Percentiles rank a stretch among this genome's conserved stretches.
Conservation (phyloP, 2,113 vertebrate species). For the Aegotheles bennettii region DNA sequence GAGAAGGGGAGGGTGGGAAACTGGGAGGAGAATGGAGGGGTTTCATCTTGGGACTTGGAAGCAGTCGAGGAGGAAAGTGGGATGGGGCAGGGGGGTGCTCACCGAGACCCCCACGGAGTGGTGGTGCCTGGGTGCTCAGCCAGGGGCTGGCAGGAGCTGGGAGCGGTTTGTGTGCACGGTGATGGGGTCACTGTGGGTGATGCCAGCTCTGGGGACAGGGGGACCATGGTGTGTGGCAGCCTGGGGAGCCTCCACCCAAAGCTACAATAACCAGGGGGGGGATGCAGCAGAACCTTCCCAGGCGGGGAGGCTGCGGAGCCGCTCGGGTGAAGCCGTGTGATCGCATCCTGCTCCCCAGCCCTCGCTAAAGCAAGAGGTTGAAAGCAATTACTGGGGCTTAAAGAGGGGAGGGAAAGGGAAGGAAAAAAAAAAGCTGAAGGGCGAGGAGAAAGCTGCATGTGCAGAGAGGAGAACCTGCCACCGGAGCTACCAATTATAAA, state of each 20-base stretch:
- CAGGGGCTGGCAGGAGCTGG: not conserved
- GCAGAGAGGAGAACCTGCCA: slow-evolving; percentile 76
- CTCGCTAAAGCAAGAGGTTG: slow-evolving; percentile 7
- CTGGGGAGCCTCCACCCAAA: not conserved
- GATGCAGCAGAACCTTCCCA: not conserved
- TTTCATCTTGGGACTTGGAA: not conserved
- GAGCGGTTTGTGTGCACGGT: accelerated
- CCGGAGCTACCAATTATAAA: slow-evolving; percentile 82
- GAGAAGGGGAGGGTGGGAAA: not conserved
- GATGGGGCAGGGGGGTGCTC: not conserved
- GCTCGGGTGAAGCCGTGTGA: not conserved
- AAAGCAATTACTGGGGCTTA: slow-evolving; percentile 78
- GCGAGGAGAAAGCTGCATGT: slow-evolving; percentile 13
- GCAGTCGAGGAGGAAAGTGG: accelerated
- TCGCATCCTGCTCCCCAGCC: not conserved
- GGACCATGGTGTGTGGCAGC: not conserved
- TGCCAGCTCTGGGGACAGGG: accelerated
- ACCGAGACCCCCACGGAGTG: accelerated
- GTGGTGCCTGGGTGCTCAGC: not conserved
- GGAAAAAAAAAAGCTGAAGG: not conserved
- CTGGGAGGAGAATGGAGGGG: accelerated
- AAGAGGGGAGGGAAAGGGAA: slow-evolving; percentile 34
- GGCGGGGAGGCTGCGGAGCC: not conserved
- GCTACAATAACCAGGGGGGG: not conserved
- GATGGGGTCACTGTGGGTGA: not conserved